Base-by-base conservation (phyloP, 2,888 invertebrate species). In the Xanthostigma xanthostigma region DNA sequence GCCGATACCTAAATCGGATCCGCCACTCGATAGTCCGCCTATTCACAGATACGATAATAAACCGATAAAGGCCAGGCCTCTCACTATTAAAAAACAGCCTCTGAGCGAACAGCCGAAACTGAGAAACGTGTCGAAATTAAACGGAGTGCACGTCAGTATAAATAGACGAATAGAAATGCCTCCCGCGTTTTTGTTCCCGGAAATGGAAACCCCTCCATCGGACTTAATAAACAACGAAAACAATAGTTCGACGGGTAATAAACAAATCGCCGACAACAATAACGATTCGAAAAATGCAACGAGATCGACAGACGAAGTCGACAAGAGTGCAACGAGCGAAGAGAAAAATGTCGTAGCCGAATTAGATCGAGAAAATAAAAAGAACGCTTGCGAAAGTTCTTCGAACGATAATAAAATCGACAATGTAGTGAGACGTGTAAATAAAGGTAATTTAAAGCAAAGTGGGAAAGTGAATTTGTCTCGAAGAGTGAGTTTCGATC, bases 401-500 rank as follows among this genome's bases (percentile, higher is more conserved):
- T 71, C 72, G 33, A 72, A 71, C 59, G 65, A 72, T 60, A 72
- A 70, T 64, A 68, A 69, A 66, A 71, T 70, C 60, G 78, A 78
- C 62, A 67, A 67, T 41, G 65, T 76, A 57, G 74, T 84, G 56
- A 74, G 84, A 60, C 75, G 87, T 55, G 75, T 78, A 57, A 84
- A 81, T 66, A 87, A 88, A 63, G 87, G 87, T 42, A 87, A 87
- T 60, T 67, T 88, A 58, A 88, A 91, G 64, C 77, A 77, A 59
- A 79, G 76, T 45, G 77, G 81, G 27, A 84, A 84, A 58, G 78
- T 76, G 27, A 86, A 84, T 59, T 63, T 85, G 36, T 78, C 84
- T 5, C 74, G 93, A 54, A 74, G 94, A 51, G 96, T 98, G 37
- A 94, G 93, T 64, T 98, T 98, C 64, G 97, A 98, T 73, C 97